phyloP scores from a whole-genome alignment of 2,888 invertebrate genomes.

The Microctonus aethiopoides region DNA sequence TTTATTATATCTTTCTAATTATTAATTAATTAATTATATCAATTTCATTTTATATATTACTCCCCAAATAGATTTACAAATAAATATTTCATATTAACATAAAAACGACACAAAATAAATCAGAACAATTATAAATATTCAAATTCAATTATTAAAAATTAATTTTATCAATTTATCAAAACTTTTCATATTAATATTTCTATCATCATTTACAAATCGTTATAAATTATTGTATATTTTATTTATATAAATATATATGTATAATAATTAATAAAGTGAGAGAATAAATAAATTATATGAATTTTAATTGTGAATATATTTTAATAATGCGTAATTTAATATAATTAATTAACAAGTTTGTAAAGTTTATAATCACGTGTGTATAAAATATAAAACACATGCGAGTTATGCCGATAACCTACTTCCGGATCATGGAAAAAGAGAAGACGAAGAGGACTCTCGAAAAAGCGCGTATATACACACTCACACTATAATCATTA shows the following conservation, averaged over 20 bases:
- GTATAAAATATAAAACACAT: not conserved
- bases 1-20: too few species aligned
- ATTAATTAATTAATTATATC: too few species aligned
- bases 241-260: too few species aligned
- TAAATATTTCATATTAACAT: not conserved
- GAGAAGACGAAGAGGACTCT: slow-evolving; percentile 30
- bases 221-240: too few species aligned
- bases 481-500: not conserved
- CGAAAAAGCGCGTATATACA: slow-evolving; percentile 11
- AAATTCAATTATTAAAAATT: not conserved
- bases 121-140: not conserved
- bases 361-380: not conserved
- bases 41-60: too few species aligned
- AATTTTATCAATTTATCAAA: not conserved
- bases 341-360: not conserved
- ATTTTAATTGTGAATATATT: too few species aligned
- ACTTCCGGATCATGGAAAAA: slow-evolving; percentile 31
- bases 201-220: too few species aligned
- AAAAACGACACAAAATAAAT: not conserved
- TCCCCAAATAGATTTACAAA: too few species aligned
- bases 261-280: too few species aligned
- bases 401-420: slow-evolving; percentile 21
- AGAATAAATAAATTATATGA: too few species aligned
- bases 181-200: too few species aligned
- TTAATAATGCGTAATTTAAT: not conserved